Evolutionary conservation across 1,140 invertebrate species (phyloP), one percentile per base, ranked within the genome.

Genomic region (Dendroctonus valens): DNA sequence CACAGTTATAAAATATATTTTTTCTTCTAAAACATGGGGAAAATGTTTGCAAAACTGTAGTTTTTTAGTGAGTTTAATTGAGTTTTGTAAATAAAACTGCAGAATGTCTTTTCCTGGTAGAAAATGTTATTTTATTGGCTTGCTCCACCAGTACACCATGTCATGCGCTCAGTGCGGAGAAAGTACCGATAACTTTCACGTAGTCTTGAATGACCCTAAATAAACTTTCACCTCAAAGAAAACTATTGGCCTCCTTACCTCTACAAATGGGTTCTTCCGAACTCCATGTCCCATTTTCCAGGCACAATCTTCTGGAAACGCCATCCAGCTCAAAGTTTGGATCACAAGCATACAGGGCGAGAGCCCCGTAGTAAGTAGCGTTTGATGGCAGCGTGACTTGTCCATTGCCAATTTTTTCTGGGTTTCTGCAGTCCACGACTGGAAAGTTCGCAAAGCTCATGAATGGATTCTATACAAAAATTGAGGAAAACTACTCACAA

Each of bases 361-460:
- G 86, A 3, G 90, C 90, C 1, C 92, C 91, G 70, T 94, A 94
- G 74, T 92, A 93, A 0, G 92, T 95, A 0, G 85, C 90, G 76
- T 94, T 95, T 4, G 90, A 91, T 0, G 89, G 88, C 40, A 94
- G 79, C 0, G 86, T 91, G 37, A 91, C 87, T 65, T 83, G 84
- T 44, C 91, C 92, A 72, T 91, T 85, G 38, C 83, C 81, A n/a
- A 92, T 84, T 11, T 83, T 81, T 37, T 86, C 83, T 0, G 93
- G 92, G 40, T 85, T 84, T 4, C 89, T 89, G 76, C 93, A 95
- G 75, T 96, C 92, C n/a, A 96, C 92, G 80, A 89, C 92, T 94
- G 72, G 37, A 70, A 74, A 58, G 41, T n/a, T 15, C 9, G 42
- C 8, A 49, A 60, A 60, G 11, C 9, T n/a, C 39, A 11, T 57